Percentiles rank a stretch among this genome's conserved stretches.
phyloP scores from a whole-genome alignment of 2,888 invertebrate species.

The Priapulus caudatus region DNA sequence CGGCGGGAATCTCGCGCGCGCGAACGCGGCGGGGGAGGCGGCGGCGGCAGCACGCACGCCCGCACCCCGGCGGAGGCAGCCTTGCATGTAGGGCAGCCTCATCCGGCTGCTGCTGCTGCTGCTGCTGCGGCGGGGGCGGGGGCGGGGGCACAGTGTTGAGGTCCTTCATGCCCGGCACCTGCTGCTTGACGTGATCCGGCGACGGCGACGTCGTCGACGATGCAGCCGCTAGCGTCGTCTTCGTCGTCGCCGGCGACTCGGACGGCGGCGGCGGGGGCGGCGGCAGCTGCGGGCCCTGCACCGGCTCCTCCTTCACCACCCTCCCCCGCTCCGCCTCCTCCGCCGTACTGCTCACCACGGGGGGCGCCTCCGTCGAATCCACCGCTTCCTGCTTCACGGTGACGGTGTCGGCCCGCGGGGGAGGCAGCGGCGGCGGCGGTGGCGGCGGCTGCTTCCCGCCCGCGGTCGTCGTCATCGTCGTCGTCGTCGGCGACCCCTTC shows the following conservation, averaged over 20 bases:
- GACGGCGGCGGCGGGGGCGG: background rate
- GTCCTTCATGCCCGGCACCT: background rate
- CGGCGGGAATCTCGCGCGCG: no score
- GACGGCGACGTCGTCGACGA: constrained; percentile 3
- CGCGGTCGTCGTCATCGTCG: background rate
- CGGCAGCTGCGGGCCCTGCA: background rate
- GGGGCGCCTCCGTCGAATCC: background rate
- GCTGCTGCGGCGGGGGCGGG: constrained; percentile 9
- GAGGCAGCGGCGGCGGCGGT: no score
- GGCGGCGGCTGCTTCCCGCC: background rate
- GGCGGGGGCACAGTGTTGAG: background rate
- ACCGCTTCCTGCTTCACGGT: background rate
- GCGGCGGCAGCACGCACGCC: constrained; percentile 12
- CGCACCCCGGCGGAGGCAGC: constrained; percentile 13
- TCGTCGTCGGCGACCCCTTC: background rate
- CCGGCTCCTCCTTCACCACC: no score
- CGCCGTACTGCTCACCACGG: background rate
- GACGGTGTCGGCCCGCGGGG: no score
- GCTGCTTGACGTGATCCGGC: background rate
- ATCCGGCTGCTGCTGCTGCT: no score
- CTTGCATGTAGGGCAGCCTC: constrained; percentile 16
- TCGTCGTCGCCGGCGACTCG: background rate
- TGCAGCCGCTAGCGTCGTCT: background rate
- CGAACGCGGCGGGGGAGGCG: constrained; percentile 15
- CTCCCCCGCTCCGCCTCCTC: no score